Conservation (phyloP, 2,113 vertebrate species). For the Pongo abelii region DNA sequence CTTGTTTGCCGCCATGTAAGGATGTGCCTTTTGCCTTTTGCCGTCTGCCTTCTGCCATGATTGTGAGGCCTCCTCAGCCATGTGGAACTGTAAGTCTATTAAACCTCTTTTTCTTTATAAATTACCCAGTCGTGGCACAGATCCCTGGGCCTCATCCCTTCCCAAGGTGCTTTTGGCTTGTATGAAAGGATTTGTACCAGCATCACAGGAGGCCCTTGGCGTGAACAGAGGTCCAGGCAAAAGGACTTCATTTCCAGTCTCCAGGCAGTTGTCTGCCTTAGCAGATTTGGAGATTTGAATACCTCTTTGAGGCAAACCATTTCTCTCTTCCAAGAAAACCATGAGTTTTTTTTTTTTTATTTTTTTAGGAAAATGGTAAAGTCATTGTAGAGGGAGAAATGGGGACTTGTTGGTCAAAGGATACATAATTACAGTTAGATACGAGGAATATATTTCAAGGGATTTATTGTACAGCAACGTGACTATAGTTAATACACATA, state of each 20-base stretch:
- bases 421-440: not conserved
- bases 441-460: not conserved
- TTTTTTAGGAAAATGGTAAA: not conserved
- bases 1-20: too few relatives aligned
- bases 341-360: not conserved
- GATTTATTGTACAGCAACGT: not conserved
- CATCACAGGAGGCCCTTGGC: not conserved
- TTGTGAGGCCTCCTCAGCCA: too few relatives aligned
- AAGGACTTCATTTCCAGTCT: not conserved
- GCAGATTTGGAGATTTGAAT: not conserved
- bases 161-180: not conserved
- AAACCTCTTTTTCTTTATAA: too few relatives aligned
- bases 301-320: slow-evolving; percentile 4
- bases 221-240: not conserved
- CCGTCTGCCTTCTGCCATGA: too few relatives aligned
- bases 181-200: not conserved
- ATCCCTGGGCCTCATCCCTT: not conserved
- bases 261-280: not conserved
- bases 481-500: not conserved
- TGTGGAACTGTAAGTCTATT: too few relatives aligned
- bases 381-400: not conserved
- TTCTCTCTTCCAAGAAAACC: slow-evolving; percentile 17
- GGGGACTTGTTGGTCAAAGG: not conserved
- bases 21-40: too few relatives aligned
- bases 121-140: too few relatives aligned